Evolutionary conservation across 2,888 invertebrate species (phyloP).

Genomic region (Protophormia terraenovae): DNA sequence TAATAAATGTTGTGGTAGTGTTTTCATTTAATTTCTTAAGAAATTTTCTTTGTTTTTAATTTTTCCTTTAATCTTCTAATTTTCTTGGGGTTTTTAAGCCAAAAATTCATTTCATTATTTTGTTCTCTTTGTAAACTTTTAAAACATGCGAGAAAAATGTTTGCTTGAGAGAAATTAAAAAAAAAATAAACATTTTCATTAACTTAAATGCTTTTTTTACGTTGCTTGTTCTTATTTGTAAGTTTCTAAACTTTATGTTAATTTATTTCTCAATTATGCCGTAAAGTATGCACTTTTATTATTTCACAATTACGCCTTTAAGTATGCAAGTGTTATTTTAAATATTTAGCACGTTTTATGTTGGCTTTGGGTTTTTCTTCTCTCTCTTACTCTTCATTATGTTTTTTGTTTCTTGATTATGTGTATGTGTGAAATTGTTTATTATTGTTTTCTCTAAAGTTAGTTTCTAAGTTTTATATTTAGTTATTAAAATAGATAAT

Average conservation of each 20-base stretch:
- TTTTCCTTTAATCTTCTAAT: conserved; percentile 43
- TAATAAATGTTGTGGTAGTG: conserved; percentile 16
- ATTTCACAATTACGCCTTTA: conserved; percentile 46
- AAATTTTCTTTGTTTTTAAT: neutral
- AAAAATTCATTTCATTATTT: neutral
- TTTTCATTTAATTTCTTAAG: neutral
- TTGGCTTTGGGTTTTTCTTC: too few species aligned
- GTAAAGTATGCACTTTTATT: conserved; percentile 54
- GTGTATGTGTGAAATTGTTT: conserved; percentile 1
- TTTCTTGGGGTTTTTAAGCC: conserved; percentile 2
- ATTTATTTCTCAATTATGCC: conserved; percentile 50
- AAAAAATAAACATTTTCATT: too few species aligned
- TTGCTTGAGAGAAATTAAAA: too few species aligned
- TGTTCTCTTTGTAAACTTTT: neutral
- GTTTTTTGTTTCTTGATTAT: neutral
- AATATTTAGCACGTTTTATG: conserved; percentile 31
- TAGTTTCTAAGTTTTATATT: conserved; percentile 12
- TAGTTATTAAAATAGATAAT: neutral
- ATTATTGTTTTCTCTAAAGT: neutral
- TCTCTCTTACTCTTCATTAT: too few species aligned
- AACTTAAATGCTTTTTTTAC: conserved; percentile 29
- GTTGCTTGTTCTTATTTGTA: conserved; percentile 2
- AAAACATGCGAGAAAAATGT: neutral
- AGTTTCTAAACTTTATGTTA: conserved; percentile 17
- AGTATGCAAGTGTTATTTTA: conserved; percentile 47